Conservation (phyloP, 2,113 vertebrate genomes). For the Machaerirhynchus nigripectus region DNA sequence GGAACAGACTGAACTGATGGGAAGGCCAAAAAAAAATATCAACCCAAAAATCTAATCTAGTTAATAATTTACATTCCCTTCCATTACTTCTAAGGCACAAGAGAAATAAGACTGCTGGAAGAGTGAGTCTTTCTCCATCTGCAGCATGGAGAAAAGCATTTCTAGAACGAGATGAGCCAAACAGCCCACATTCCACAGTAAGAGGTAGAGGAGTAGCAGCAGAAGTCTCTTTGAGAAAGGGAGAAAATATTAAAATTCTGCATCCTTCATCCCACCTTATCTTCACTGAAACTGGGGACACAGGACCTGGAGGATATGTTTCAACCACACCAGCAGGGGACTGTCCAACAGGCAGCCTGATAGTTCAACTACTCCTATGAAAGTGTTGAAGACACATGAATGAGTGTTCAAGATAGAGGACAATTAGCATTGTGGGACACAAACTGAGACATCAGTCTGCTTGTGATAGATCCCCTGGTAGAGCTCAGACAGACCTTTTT, state of each 20-base stretch:
- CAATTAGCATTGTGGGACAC: not conserved
- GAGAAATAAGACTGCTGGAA: not conserved
- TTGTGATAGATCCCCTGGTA: not conserved
- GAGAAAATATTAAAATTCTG: not conserved
- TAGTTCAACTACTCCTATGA: not conserved
- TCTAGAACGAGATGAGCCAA: not conserved
- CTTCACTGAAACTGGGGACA: not conserved
- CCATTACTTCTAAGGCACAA: not conserved
- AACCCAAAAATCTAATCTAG: not conserved
- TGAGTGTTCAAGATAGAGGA: not conserved
- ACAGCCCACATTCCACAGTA: not conserved
- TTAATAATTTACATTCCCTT: not conserved
- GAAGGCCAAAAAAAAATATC: not conserved
- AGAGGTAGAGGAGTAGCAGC: not conserved
- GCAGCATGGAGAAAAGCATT: not conserved
- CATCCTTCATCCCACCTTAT: not conserved
- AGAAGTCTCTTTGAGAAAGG: not conserved
- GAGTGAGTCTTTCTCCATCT: not conserved
- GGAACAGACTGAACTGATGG: not conserved
- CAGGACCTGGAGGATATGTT: not conserved
- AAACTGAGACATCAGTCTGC: not conserved
- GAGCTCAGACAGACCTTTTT: not conserved
- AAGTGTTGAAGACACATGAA: not conserved
- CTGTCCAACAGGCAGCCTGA: not conserved
- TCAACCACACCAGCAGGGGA: not conserved